phyloP scores from a whole-genome alignment of 2,797 vertebrate species.

The Brotula barbata region DNA sequence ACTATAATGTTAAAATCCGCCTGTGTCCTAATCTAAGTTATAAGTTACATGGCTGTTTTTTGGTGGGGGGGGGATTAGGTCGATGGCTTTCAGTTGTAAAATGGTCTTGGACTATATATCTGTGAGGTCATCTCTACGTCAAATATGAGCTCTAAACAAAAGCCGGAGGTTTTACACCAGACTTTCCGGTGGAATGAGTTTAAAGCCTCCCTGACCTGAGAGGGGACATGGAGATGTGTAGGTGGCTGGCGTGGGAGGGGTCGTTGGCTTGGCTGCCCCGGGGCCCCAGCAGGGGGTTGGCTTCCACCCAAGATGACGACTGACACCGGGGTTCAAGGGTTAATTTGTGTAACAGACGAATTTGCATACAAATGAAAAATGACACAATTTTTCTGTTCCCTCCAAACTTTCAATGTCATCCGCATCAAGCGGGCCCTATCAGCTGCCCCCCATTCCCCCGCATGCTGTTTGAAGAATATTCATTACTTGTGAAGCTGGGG shows the following conservation, averaged over 20 bases:
- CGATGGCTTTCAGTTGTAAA: too few relatives aligned
- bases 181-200: slow-evolving; percentile 60
- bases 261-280: slow-evolving; percentile 28
- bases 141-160: slow-evolving; percentile 81
- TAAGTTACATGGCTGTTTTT: too few relatives aligned
- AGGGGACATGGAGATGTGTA: slow-evolving; percentile 39
- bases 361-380: slow-evolving; percentile 99
- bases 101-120: too few relatives aligned
- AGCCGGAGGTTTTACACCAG: slow-evolving; percentile 71
- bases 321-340: slow-evolving; percentile 95
- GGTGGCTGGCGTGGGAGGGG: slow-evolving; percentile 50
- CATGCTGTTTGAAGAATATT: slow-evolving; percentile 89
- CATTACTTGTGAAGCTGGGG: slow-evolving; percentile 92
- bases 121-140: slow-evolving; percentile 30
- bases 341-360: slow-evolving; percentile 98
- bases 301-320: slow-evolving; percentile 91
- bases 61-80: too few relatives aligned
- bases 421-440: slow-evolving; percentile 87
- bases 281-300: slow-evolving; percentile 55
- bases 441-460: slow-evolving; percentile 29
- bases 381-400: slow-evolving; percentile 95
- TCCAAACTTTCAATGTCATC: slow-evolving; percentile 98
- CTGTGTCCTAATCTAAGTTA: too few relatives aligned
- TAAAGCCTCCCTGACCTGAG: slow-evolving; percentile 78
- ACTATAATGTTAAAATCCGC: too few relatives aligned